These are phyloP conservation scores for Toxostoma redivivum DNA, from an alignment of 2,113 vertebrate species.

Conservation along the genomic window DNA sequence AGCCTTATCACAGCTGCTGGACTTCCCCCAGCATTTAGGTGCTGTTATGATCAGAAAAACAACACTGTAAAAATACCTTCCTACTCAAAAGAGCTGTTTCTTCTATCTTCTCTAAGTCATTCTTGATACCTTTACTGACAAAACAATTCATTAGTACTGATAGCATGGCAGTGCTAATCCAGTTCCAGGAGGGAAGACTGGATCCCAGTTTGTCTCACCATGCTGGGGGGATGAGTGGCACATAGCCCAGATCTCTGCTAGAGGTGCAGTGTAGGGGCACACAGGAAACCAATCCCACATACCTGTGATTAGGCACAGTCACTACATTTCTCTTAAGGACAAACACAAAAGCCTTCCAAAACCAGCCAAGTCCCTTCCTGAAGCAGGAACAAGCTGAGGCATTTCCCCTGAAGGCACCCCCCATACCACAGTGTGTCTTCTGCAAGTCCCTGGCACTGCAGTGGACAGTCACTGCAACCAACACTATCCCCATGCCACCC, in stretches of 20 bases:
- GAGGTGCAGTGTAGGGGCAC: background rate
- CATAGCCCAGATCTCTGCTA: rapidly evolving
- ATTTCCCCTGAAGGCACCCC: background rate
- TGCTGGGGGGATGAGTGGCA: background rate
- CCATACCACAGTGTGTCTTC: background rate
- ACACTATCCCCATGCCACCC: background rate
- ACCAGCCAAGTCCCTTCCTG: background rate
- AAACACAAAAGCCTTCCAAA: background rate
- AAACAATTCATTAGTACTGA: background rate
- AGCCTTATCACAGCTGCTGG: background rate
- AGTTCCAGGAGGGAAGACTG: background rate
- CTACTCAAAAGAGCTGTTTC: background rate
- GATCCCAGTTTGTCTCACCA: background rate
- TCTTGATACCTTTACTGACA: background rate
- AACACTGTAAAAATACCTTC: slow-evolving; percentile 8
- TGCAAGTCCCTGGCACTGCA: background rate
- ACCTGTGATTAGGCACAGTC: background rate
- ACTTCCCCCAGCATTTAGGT: background rate
- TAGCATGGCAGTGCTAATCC: background rate
- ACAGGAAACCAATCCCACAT: background rate
- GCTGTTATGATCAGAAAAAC: background rate
- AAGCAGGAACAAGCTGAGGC: background rate
- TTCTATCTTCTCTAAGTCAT: background rate
- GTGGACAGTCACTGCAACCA: background rate
- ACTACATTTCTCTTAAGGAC: background rate